These are phyloP conservation scores for Illadopsis cleaveri DNA, from an alignment of 2,113 vertebrate genomes.

Conservation along the genomic window DNA sequence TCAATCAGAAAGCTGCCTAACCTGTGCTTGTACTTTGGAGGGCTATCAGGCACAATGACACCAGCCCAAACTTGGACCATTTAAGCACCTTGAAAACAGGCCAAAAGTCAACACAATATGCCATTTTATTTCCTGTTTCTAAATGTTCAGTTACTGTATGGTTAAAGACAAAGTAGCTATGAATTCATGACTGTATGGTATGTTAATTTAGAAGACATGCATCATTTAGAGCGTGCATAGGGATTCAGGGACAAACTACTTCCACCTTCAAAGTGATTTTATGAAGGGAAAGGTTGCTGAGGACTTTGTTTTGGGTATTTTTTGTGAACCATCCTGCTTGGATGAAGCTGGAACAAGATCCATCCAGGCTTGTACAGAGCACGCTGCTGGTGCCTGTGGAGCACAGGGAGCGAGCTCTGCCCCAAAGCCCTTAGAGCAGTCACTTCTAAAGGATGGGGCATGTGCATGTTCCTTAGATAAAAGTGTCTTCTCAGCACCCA, in stretches of 20 bases:
- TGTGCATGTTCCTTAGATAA: neutral
- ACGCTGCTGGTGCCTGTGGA: accelerated
- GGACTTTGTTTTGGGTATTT: neutral
- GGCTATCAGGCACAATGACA: accelerated
- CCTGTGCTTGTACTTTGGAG: neutral
- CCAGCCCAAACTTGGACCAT: neutral
- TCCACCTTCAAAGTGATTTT: neutral
- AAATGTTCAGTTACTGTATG: neutral
- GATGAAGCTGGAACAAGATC: neutral
- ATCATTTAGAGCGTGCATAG: accelerated
- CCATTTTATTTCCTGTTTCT: neutral
- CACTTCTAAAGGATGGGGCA: neutral
- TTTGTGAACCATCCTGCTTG: neutral
- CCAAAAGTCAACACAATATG: neutral
- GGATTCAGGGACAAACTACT: neutral
- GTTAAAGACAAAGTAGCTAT: neutral
- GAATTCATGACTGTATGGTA: neutral
- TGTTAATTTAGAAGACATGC: neutral
- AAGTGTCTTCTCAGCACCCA: neutral
- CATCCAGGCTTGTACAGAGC: neutral
- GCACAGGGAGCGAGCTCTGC: neutral
- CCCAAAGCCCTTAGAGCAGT: neutral
- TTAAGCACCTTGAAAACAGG: neutral
- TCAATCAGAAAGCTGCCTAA: neutral
- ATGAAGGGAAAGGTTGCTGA: neutral